phyloP scores from a whole-genome alignment of 2,888 invertebrate species.

The Epirrhoe alternata region DNA sequence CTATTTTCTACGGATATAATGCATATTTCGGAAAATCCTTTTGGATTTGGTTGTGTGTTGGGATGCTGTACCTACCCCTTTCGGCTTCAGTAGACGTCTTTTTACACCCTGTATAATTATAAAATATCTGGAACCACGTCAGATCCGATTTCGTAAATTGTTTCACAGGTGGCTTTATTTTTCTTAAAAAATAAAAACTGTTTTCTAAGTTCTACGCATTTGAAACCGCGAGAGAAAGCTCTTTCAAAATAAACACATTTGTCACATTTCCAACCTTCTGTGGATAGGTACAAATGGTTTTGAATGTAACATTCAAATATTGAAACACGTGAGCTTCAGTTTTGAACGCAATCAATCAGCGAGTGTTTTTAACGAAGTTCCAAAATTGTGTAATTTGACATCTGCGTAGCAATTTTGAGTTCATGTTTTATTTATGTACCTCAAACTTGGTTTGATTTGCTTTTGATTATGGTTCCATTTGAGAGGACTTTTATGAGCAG shows the following conservation, averaged over 20 bases:
- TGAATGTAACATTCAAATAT: conserved; percentile 25
- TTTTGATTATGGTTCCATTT: conserved; percentile 30
- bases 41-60: too few species aligned
- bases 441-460: conserved; percentile 26
- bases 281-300: conserved; percentile 14
- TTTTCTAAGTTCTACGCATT: background rate
- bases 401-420: conserved; percentile 37
- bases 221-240: background rate
- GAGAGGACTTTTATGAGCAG: conserved; percentile 17
- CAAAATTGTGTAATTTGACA: conserved; percentile 37
- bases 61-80: too few species aligned
- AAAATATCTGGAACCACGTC: too few species aligned
- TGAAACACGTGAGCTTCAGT: conserved; percentile 33
- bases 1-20: too few species aligned
- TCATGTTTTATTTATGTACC: conserved; percentile 38
- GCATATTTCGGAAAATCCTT: too few species aligned
- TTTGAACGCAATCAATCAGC: conserved; percentile 40
- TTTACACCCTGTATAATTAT: too few species aligned
- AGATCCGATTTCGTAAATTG: too few species aligned
- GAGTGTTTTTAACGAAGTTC: conserved; percentile 41
- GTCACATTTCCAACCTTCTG: background rate
- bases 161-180: too few species aligned
- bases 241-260: background rate
- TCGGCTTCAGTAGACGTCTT: too few species aligned
- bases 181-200: too few species aligned